Percentiles rank a stretch among this genome's conserved stretches.
These are phyloP conservation scores for Pangasius djambal DNA, from an alignment of 2,797 vertebrate genomes.

Conservation along the genomic window DNA sequence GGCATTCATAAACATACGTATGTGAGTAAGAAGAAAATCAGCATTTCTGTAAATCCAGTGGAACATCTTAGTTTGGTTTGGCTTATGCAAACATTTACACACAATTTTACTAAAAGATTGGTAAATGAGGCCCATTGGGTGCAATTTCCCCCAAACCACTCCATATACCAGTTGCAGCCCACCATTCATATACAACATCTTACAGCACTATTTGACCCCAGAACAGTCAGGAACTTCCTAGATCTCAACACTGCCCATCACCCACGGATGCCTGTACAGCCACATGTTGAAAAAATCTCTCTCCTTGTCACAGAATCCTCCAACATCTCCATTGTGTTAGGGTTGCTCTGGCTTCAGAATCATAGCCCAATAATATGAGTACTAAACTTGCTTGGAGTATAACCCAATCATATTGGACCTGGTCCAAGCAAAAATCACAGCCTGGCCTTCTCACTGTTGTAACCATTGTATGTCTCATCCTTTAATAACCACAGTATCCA, in stretches of 20 bases:
- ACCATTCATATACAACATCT: background rate
- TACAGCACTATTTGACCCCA: background rate
- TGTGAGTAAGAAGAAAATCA: background rate
- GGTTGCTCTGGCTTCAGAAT: background rate
- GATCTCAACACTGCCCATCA: background rate
- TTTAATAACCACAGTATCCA: background rate
- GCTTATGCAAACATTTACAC: background rate
- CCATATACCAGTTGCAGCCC: background rate
- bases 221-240: background rate
- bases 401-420: background rate
- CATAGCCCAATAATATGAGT: background rate
- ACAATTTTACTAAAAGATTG: background rate
- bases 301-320: background rate
- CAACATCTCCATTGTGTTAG: background rate
- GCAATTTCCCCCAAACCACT: background rate
- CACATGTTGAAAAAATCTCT: background rate
- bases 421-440: background rate
- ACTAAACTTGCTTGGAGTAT: slow-evolving; percentile 4
- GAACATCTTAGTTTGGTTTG: background rate
- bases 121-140: background rate
- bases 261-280: background rate
- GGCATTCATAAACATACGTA: background rate
- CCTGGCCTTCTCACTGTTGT: background rate
- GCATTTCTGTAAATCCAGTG: background rate
- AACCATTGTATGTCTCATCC: background rate